A percentile compares a stretch with the other conserved stretches of the same genome.
phyloP scores from a whole-genome alignment of 2,888 invertebrate genomes.

The Clistopyga incitator region DNA sequence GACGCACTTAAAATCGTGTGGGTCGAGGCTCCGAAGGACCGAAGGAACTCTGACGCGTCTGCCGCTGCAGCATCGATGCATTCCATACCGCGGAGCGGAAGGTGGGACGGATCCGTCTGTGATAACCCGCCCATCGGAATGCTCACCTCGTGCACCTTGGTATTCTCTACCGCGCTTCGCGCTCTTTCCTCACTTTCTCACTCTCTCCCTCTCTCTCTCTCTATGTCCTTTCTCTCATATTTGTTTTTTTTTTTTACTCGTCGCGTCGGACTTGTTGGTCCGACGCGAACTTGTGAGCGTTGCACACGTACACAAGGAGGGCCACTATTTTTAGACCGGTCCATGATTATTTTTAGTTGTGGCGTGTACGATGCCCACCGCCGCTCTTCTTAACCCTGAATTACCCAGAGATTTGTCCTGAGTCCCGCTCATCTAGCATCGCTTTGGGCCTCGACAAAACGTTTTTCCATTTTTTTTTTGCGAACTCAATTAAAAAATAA shows the following conservation, averaged over 20 bases:
- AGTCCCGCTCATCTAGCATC: constrained; percentile 10
- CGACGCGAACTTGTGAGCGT: constrained; percentile 47
- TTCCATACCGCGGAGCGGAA: constrained; percentile 74
- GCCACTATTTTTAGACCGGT: constrained; percentile 82
- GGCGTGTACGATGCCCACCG: constrained; percentile 79
- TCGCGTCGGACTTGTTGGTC: constrained; percentile 49
- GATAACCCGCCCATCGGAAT: constrained; percentile 83
- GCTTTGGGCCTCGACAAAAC: constrained; percentile 2
- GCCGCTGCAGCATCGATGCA: constrained; percentile 66
- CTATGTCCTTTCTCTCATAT: constrained; percentile 25
- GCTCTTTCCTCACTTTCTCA: constrained; percentile 52
- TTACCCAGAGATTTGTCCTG: constrained; percentile 74
- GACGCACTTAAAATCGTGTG: constrained; percentile 28
- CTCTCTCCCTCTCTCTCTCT: constrained; percentile 44
- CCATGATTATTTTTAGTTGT: constrained; percentile 82
- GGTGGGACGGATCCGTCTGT: constrained; percentile 83
- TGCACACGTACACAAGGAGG: constrained; percentile 59
- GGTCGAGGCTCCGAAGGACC: constrained; percentile 26
- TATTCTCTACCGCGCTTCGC: constrained; percentile 56
- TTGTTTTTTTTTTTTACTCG: constrained; percentile 21
- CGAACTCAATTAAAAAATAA: too few relatives aligned
- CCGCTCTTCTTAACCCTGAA: constrained; percentile 82
- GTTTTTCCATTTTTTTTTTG: neutral
- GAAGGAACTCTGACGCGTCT: constrained; percentile 51
- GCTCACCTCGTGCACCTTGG: constrained; percentile 79